Conservation (phyloP, 2,888 invertebrate genomes). For the Phaedon cochleariae region DNA sequence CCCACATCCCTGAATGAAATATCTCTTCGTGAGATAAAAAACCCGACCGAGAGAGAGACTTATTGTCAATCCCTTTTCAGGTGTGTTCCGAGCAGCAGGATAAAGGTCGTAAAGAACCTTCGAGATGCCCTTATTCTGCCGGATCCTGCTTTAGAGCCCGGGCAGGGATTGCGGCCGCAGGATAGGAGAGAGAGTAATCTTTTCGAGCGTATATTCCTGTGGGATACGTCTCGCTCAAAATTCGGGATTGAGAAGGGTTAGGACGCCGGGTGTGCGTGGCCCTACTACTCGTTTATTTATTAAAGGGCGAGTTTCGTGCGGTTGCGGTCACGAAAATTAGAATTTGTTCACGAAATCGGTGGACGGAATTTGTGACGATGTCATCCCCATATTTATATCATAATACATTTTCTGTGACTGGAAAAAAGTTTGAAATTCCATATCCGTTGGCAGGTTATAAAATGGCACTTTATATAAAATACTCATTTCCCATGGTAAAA, state of each 20-base stretch:
- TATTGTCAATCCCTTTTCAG: constrained; percentile 9
- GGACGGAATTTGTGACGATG: not conserved
- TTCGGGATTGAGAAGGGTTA: constrained; percentile 13
- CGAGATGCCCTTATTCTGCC: constrained; percentile 22
- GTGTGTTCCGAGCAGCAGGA: constrained; percentile 22
- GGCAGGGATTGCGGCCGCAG: constrained; percentile 26
- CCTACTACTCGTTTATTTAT: not conserved
- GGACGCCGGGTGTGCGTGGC: not conserved
- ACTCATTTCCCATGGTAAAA: too few species aligned
- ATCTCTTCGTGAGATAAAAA: not conserved
- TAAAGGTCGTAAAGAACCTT: constrained; percentile 25
- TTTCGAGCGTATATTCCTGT: constrained; percentile 10
- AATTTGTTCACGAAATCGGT: not conserved
- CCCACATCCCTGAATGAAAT: too few species aligned
- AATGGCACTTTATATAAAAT: too few species aligned
- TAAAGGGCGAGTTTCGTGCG: not conserved
- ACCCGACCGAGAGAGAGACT: not conserved
- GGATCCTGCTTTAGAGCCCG: constrained; percentile 15
- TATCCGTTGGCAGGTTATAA: too few species aligned
- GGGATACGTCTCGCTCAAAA: constrained; percentile 16
- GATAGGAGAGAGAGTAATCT: constrained; percentile 20
- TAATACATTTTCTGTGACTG: too few species aligned
- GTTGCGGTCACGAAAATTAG: not conserved
- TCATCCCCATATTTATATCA: not conserved
- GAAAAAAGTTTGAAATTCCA: too few species aligned